These are phyloP conservation scores for Drosophila lowei DNA, from an alignment of 1,140 invertebrate species.

Conservation along the genomic window DNA sequence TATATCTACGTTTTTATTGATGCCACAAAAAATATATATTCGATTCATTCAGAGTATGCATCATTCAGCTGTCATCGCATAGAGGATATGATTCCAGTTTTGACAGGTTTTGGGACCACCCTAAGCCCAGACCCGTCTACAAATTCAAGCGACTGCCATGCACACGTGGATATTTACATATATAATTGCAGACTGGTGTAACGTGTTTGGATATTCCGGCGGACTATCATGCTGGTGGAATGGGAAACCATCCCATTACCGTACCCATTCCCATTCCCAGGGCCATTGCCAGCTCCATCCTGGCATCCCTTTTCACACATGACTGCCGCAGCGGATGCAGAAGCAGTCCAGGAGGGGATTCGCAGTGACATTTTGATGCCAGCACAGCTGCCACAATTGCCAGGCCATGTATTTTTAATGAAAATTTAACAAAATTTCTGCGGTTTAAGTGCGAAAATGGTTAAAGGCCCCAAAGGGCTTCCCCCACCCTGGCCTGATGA, in stretches of 20 bases:
- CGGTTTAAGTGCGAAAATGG: conserved; percentile 77
- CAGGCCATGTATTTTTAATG: conserved; percentile 72
- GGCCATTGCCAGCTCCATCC: neutral
- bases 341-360: conserved; percentile 41
- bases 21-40: no score
- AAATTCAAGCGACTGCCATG: conserved; percentile 10
- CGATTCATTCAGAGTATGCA: no score
- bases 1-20: no score
- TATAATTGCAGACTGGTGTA: conserved; percentile 69
- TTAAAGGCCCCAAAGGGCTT: conserved; percentile 18
- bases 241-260: no score
- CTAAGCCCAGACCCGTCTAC: neutral
- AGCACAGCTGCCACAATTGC: conserved; percentile 60
- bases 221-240: neutral
- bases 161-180: conserved; percentile 59
- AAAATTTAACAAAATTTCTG: conserved; percentile 73
- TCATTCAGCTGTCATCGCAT: no score
- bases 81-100: no score
- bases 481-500: conserved; percentile 27
- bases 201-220: conserved; percentile 46
- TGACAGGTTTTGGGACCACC: no score
- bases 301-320: conserved; percentile 39
- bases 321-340: conserved; percentile 50
- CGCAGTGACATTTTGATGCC: conserved; percentile 67
- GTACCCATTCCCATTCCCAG: no score